phyloP scores from a whole-genome alignment of 2,888 invertebrate genomes.

The Neuroscelio doddi region DNA sequence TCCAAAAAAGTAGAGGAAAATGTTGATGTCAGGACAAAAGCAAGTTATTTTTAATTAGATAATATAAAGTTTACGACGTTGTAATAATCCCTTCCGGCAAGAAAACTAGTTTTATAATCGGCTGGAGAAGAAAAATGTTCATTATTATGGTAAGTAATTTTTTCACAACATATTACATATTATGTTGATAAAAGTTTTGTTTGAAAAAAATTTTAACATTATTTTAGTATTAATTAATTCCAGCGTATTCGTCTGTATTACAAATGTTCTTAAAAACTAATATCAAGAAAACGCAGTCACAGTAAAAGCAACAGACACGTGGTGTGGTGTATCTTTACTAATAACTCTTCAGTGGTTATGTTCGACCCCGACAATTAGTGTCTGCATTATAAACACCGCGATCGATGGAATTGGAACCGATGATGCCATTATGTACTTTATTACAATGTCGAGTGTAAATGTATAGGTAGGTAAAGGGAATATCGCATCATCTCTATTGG shows the following conservation, averaged over 20 bases:
- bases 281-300: conserved; percentile 19
- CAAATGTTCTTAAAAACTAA: not conserved
- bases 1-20: conserved; percentile 4
- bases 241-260: no score
- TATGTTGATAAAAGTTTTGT: no score
- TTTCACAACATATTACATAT: no score
- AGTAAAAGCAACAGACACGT: conserved; percentile 11
- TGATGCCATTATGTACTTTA: conserved; percentile 26
- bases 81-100: conserved; percentile 2
- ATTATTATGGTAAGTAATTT: conserved; percentile 7
- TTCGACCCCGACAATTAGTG: conserved; percentile 30
- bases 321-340: conserved; percentile 30
- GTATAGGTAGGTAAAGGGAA: conserved; percentile 8
- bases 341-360: conserved; percentile 24
- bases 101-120: not conserved
- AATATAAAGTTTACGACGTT: conserved; percentile 8
- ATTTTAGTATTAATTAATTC: no score
- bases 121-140: not conserved
- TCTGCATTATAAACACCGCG: conserved; percentile 24
- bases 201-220: no score
- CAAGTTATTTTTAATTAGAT: conserved; percentile 17
- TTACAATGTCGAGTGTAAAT: conserved; percentile 20
- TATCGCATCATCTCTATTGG: conserved; percentile 11
- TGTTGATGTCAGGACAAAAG: not conserved
- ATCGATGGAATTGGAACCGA: conserved; percentile 28